These are phyloP conservation scores for Ochlodes sylvanus DNA, from an alignment of 2,888 invertebrate species.

Conservation along the genomic window DNA sequence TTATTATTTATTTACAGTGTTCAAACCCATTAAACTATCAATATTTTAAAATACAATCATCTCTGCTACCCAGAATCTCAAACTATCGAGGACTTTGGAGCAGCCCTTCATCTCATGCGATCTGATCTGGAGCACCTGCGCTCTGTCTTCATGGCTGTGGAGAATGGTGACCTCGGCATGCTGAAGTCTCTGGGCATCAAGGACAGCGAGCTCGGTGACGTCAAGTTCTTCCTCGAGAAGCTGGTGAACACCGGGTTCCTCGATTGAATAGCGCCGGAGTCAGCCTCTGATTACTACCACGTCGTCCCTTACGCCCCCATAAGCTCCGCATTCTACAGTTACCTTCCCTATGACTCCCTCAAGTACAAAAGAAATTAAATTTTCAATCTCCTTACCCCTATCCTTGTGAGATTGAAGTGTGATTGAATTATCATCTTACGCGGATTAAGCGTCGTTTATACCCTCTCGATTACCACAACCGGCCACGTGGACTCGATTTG, in stretches of 20 bases:
- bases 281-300: conserved; percentile 89
- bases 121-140: conserved; percentile 96
- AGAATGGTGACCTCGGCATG: conserved; percentile 97
- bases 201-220: conserved; percentile 97
- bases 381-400: conserved; percentile 47
- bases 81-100: conserved; percentile 97
- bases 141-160: conserved; percentile 97
- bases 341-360: conserved; percentile 85
- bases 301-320: conserved; percentile 88
- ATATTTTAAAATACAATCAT: background rate
- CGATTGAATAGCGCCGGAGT: conserved; percentile 93
- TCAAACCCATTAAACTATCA: too few species aligned
- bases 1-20: too few species aligned
- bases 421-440: conserved; percentile 40
- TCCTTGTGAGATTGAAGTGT: conserved; percentile 59
- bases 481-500: conserved; percentile 73
- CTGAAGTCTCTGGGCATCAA: conserved; percentile 97
- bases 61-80: conserved; percentile 90
- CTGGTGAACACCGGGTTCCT: conserved; percentile 97
- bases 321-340: conserved; percentile 90
- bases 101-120: conserved; percentile 93
- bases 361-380: conserved; percentile 75
- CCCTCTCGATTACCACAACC: conserved; percentile 63
- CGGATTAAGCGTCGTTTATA: conserved; percentile 47
- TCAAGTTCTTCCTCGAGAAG: conserved; percentile 98